These are phyloP conservation scores for Chinchilla lanigera DNA, from an alignment of 2,113 vertebrate genomes.

Conservation along the genomic window DNA sequence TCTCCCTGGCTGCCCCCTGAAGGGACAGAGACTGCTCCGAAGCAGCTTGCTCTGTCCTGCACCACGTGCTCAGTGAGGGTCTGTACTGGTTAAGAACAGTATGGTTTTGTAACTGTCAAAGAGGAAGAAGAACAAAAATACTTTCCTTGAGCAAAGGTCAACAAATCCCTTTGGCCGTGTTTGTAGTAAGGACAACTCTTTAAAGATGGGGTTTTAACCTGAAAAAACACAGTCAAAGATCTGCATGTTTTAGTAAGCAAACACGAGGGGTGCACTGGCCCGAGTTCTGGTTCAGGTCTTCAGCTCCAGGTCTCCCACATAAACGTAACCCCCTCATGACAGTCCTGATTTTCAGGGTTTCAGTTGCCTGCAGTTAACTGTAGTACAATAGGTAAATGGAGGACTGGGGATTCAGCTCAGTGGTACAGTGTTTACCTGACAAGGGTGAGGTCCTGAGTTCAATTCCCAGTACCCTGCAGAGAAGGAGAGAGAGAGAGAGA, in stretches of 20 bases:
- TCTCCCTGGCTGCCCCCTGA: neutral
- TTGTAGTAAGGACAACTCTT: neutral
- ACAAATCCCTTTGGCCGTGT: neutral
- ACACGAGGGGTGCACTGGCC: neutral
- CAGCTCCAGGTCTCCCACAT: neutral
- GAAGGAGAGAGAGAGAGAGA: no score
- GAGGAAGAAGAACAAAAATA: neutral
- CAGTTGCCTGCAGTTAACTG: neutral
- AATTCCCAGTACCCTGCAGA: no score
- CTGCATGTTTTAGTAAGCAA: neutral
- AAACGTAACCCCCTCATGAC: rapidly evolving
- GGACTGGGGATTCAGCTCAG: no score
- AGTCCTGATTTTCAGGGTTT: neutral
- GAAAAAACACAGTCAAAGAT: neutral
- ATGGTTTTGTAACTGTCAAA: neutral
- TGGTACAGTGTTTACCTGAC: no score
- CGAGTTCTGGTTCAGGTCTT: neutral
- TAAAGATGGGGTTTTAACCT: neutral
- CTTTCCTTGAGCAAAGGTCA: neutral
- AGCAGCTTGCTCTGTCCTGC: neutral
- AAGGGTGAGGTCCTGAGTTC: no score
- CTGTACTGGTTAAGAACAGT: neutral
- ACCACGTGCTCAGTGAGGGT: no score
- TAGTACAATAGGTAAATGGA: neutral
- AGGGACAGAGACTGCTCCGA: neutral